These are phyloP conservation scores for Euphonia xanthogaster DNA, from an alignment of 2,797 vertebrate genomes.

Conservation along the genomic window DNA sequence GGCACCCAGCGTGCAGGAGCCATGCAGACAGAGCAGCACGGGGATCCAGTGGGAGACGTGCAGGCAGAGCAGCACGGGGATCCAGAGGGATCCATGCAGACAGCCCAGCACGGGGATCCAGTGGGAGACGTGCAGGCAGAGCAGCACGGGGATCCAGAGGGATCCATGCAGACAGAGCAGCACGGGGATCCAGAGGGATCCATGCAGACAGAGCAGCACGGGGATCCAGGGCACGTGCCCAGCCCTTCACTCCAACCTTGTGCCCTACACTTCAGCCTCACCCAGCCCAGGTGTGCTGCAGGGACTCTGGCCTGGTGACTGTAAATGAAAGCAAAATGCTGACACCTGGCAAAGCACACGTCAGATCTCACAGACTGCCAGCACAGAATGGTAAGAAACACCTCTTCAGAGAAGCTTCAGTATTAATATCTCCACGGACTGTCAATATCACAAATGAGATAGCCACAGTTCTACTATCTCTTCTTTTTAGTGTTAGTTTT, in stretches of 20 bases:
- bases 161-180: no score
- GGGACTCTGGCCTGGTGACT: background rate
- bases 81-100: no score
- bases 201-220: rapidly evolving
- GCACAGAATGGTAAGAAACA: background rate
- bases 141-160: rapidly evolving
- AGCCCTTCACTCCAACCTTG: rapidly evolving
- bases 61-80: rapidly evolving
- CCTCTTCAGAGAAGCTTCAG: background rate
- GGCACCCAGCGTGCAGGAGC: rapidly evolving
- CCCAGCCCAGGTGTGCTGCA: rapidly evolving
- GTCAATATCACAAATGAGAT: background rate
- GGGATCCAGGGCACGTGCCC: rapidly evolving
- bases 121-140: rapidly evolving
- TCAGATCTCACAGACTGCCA: background rate
- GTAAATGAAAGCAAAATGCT: background rate
- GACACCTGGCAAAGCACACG: background rate
- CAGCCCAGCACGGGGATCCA: background rate
- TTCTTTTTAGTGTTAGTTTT: background rate
- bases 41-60: rapidly evolving
- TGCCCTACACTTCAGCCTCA: background rate
- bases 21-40: background rate
- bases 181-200: rapidly evolving
- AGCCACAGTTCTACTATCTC: background rate
- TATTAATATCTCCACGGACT: background rate